phyloP scores from a whole-genome alignment of 2,113 vertebrate species.

The Ctenomys sociabilis region DNA sequence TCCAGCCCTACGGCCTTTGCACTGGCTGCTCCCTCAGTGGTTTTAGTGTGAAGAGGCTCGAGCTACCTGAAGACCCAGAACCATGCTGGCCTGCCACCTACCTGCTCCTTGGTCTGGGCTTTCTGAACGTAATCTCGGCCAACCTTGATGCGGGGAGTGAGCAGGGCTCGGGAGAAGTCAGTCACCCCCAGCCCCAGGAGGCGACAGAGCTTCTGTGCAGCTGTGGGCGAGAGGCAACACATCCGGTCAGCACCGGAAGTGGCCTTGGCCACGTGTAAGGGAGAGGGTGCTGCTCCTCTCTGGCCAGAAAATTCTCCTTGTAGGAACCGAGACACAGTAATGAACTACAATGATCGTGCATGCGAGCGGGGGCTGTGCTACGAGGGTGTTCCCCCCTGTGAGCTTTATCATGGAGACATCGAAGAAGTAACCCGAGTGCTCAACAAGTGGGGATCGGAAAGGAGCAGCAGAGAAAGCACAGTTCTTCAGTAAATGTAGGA shows the following conservation, averaged over 20 bases:
- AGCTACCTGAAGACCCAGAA: neutral
- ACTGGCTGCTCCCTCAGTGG: neutral
- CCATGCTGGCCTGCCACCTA: conserved; percentile 44
- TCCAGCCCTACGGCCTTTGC: neutral
- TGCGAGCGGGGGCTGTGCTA: neutral
- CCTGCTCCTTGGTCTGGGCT: conserved; percentile 95
- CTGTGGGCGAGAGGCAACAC: conserved; percentile 51
- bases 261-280: rapidly evolving
- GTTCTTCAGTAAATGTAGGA: neutral
- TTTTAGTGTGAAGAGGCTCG: neutral
- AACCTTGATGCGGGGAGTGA: conserved; percentile 94
- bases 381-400: rapidly evolving
- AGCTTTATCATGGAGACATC: neutral
- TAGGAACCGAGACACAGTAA: neutral
- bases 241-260: rapidly evolving
- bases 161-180: conserved; percentile 93
- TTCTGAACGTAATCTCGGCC: conserved; percentile 95
- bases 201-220: conserved; percentile 94
- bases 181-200: conserved; percentile 93
- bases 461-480: neutral
- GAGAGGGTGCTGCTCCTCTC: neutral
- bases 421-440: neutral
- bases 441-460: neutral
- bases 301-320: neutral
- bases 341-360: too few species aligned